Base-by-base conservation (phyloP, 2,797 vertebrate species). In the Amblyraja radiata region DNA sequence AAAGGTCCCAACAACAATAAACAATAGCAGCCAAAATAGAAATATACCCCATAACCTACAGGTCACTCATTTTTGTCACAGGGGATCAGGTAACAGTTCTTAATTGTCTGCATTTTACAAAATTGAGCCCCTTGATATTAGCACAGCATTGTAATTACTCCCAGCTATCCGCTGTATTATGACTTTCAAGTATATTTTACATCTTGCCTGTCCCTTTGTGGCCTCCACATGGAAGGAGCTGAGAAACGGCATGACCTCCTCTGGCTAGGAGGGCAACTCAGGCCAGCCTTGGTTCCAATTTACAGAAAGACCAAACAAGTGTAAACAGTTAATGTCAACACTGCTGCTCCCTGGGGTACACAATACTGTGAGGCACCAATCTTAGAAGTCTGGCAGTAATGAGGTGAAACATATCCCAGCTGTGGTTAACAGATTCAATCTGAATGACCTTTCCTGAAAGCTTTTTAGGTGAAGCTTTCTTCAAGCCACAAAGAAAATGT, bases 281-380 rank as follows among this genome's bases (percentile, higher is more conserved):
- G 90, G 28, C 11, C 90, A 76, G 21, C 71, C 39, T 28, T 76
- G 14, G 71, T 36, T 58, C 71, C 90, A 92, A 68, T 76, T 76
- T 28, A 9, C 90, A 92, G 90, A 71, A 92, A 74, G 39, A 23
- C 28, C 18, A 54, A 92, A 74, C 71, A 76, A 76, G 90, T 54
- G 92, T 92, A 54, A 92, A 58, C 71, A 76, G 90, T 74, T 92
- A 73, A 92, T 92, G 90, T 92, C 90, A 92, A 73, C 68, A 74
- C 23, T 54, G n/a, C 84, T 88, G n/a, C 18, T 88, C 71, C 90
- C 68, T 8, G 11, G 46, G 90, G 90, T 92, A 74, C 23, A 76
- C 54, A 25, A 88, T 68, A 88, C 32, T 65, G 63, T 36, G 84
- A 88, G 84, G 84, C 65, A 32, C n/a, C 68, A 7, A 8, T 68